Evolutionary conservation across 2,888 invertebrate genomes (phyloP), one percentile per base, ranked within the genome.

Genomic region (Bellardia bayeri): DNA sequence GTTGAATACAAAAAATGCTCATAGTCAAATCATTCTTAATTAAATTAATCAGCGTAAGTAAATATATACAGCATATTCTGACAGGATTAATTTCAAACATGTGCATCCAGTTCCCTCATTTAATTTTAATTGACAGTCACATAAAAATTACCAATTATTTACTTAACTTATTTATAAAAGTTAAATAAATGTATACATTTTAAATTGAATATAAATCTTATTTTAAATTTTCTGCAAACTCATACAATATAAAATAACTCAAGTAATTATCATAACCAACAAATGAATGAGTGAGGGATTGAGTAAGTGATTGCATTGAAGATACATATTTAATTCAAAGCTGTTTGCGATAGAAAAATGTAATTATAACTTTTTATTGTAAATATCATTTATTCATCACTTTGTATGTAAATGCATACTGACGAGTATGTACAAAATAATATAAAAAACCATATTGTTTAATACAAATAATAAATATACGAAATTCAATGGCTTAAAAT

Each of bases 381-480:
- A 82, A 75, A 68, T 68, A 75, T 82, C 74, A 74, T 74, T 82
- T 58, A 74, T 68, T 74, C 68, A 75, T 75, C 66, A 74, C 37
- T 68, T 79, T 58, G n/a, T 33, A 56, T 23, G 23, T 16, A 56
- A 14, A 63, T 49, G 16, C 7, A 23, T 54, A n/a, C 40, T 7
- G 14, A 23, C 23, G 23, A 23, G 23, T 23, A 51, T n/a, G 37
- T 40, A 16, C 56, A 23, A 16, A 23, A 33, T 9, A 64, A 54
- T 33, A 54, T 8, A 64, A 75, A 64, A 23, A 66, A 42, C 0
- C 56, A 56, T 56, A 78, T 45, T 68, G 30, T 78, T 69, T 51
- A 40, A 23, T 8, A 30, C 9, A 66, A 78, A 64, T 37, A 66
- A 45, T 66, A 33, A 72, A 74, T 1, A 63, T 33, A 14, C n/a